These are phyloP conservation scores for Phaedon cochleariae DNA, from an alignment of 2,888 invertebrate genomes.

Conservation along the genomic window DNA sequence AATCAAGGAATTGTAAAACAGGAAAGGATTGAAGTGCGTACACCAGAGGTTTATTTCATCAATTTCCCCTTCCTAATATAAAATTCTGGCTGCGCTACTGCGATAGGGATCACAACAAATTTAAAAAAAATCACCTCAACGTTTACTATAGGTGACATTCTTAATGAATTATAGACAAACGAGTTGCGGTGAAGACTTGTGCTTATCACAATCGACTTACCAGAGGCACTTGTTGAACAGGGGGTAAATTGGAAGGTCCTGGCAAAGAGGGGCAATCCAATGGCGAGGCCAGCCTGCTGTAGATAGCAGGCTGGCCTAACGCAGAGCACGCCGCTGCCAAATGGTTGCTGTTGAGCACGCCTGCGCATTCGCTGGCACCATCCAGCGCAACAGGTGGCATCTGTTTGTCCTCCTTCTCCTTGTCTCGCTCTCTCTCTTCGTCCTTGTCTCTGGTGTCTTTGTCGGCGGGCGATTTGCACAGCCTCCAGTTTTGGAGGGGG, in stretches of 20 bases:
- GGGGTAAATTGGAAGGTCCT: constrained; percentile 85
- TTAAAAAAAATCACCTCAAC: no score
- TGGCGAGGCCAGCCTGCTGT: constrained; percentile 71
- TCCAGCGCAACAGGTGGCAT: constrained; percentile 47
- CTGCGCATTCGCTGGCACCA: not conserved
- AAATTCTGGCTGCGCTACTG: no score
- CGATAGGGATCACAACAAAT: no score
- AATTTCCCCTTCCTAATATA: no score
- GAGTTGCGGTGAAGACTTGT: no score
- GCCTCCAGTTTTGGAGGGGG: constrained; percentile 44
- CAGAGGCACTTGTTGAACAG: constrained; percentile 89
- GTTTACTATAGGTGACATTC: no score
- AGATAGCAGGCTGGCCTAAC: constrained; percentile 65
- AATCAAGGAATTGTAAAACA: no score
- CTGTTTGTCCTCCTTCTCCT: constrained; percentile 43
- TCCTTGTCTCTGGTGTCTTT: no score
- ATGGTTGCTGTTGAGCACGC: constrained; percentile 62
- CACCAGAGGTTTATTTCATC: no score
- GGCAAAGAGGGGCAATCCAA: constrained; percentile 75
- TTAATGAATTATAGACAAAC: no score
- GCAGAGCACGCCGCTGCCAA: constrained; percentile 52
- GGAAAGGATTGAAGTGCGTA: no score
- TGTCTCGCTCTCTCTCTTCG: constrained; percentile 40
- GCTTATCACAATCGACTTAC: no score
- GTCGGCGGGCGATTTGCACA: constrained; percentile 46